These are phyloP conservation scores for Ariolimax columbianus DNA, from an alignment of 2,888 invertebrate species.

Conservation along the genomic window DNA sequence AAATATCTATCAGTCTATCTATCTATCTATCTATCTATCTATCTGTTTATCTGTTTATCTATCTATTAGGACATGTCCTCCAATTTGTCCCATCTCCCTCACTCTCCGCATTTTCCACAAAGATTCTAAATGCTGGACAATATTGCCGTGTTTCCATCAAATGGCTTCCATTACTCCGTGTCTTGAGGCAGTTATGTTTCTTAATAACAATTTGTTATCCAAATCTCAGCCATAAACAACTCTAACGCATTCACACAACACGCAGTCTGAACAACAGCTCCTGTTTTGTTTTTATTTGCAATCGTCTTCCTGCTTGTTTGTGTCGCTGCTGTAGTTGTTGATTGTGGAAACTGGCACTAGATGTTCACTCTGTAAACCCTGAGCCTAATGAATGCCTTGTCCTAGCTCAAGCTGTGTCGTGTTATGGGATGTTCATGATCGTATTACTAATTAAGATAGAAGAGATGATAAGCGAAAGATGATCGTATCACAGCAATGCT, in stretches of 20 bases:
- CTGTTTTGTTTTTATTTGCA: too few species aligned
- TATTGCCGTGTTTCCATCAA: background rate
- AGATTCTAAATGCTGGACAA: background rate
- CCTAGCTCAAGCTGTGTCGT: too few species aligned
- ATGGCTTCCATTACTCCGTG: slow-evolving; percentile 3
- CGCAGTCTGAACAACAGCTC: background rate
- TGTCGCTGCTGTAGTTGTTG: too few species aligned
- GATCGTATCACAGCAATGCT: too few species aligned
- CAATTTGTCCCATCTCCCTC: background rate
- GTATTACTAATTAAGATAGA: too few species aligned
- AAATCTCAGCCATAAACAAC: slow-evolving; percentile 28
- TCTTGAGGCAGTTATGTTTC: background rate
- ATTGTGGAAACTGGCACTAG: too few species aligned
- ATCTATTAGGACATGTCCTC: background rate
- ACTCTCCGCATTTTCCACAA: background rate
- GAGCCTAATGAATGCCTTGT: too few species aligned
- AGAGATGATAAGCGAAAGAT: too few species aligned
- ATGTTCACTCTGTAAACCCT: too few species aligned
- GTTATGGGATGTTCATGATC: too few species aligned
- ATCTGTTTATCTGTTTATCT: background rate
- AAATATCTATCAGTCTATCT: too few species aligned
- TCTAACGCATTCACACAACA: background rate
- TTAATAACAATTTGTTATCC: slow-evolving; percentile 26
- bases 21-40: background rate
- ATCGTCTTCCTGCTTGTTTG: too few species aligned